These are phyloP conservation scores for Peromyscus attwateri DNA, from an alignment of 2,797 vertebrate species.

Conservation along the genomic window DNA sequence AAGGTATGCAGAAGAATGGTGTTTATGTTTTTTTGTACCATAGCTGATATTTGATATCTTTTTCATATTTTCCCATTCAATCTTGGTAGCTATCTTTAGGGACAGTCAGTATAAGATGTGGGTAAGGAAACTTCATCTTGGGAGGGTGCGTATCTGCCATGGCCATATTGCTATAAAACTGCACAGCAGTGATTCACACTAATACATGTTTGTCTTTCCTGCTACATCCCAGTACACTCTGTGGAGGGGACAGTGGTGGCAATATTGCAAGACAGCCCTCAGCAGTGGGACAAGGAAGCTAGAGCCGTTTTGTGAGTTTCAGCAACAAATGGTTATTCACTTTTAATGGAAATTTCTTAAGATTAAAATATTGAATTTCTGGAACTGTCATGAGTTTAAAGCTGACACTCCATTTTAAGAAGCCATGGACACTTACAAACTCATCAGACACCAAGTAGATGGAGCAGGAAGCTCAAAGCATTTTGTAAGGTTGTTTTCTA, in stretches of 20 bases:
- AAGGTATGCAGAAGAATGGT: neutral
- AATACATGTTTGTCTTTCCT: neutral
- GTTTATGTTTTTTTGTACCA: neutral
- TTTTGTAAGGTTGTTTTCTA: constrained; percentile 2
- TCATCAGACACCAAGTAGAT: constrained; percentile 20
- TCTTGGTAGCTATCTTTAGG: neutral
- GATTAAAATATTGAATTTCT: constrained; percentile 68
- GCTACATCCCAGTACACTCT: neutral
- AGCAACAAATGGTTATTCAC: constrained; percentile 47
- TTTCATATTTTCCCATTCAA: neutral
- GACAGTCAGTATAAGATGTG: neutral
- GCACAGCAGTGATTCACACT: neutral
- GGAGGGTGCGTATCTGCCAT: neutral
- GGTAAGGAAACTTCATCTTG: neutral
- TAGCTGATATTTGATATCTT: neutral
- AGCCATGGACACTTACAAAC: constrained; percentile 36
- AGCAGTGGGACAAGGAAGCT: neutral
- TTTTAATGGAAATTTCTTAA: constrained; percentile 59
- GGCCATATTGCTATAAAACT: neutral
- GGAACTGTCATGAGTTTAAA: constrained; percentile 64
- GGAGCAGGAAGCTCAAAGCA: constrained; percentile 17
- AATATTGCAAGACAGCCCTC: neutral
- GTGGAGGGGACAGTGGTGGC: neutral
- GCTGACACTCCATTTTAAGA: constrained; percentile 56
- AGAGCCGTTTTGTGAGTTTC: constrained; percentile 6